phyloP scores from a whole-genome alignment of 2,888 invertebrate species.

The Harpalus rubripes region DNA sequence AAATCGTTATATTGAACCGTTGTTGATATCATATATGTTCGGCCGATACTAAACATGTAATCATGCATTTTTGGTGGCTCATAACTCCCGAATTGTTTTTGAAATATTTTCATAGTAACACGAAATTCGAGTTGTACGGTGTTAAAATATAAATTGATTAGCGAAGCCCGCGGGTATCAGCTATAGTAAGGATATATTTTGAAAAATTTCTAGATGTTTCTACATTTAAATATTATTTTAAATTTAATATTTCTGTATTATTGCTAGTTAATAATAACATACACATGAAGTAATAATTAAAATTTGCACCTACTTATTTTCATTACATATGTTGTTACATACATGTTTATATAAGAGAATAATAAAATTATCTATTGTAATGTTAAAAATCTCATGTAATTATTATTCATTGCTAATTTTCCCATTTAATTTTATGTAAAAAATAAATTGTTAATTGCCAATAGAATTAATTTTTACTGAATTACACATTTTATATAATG shows the following conservation, averaged over 20 bases:
- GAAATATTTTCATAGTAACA: too few species aligned
- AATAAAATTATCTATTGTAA: background rate
- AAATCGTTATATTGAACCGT: too few species aligned
- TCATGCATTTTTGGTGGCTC: too few species aligned
- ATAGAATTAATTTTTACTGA: slow-evolving; percentile 14
- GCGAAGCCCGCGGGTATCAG: too few species aligned
- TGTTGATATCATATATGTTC: too few species aligned
- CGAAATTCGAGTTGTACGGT: too few species aligned
- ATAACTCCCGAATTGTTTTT: too few species aligned
- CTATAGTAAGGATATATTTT: too few species aligned
- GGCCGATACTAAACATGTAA: too few species aligned
- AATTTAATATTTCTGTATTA: background rate
- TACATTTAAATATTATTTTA: background rate
- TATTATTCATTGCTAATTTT: slow-evolving; percentile 17
- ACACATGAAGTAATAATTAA: background rate
- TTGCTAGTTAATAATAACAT: background rate
- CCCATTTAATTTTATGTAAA: background rate
- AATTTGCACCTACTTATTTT: background rate
- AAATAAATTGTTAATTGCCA: slow-evolving; percentile 13
- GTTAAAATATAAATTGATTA: too few species aligned
- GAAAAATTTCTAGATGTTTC: too few species aligned
- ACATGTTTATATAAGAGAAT: background rate
- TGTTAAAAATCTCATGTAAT: background rate
- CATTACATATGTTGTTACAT: background rate
- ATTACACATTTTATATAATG: background rate